Conservation (phyloP, 2,888 invertebrate species). For the Stegophylla sp. region DNA sequence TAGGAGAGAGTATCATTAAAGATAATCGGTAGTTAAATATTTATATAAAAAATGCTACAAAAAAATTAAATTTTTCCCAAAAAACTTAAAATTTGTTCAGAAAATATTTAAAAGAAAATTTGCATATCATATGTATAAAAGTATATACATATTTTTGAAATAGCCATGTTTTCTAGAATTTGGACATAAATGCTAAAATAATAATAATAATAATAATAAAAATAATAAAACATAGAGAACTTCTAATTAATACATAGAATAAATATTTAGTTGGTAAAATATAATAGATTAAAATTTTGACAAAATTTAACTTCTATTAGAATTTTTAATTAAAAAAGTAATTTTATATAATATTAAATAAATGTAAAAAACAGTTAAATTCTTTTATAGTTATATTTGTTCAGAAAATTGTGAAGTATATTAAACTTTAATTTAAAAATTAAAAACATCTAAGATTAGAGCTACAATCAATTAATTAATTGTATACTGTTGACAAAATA, state of each 20-base stretch:
- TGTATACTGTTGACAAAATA: constrained; percentile 2
- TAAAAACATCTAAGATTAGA: constrained; percentile 11
- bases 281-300: too few species aligned
- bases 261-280: too few species aligned
- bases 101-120: neutral
- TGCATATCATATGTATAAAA: neutral
- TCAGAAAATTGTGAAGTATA: neutral
- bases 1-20: neutral
- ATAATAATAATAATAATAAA: neutral
- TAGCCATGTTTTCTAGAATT: constrained; percentile 19
- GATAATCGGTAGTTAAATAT: neutral
- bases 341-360: neutral
- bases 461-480: neutral
- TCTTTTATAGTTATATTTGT: neutral
- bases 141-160: constrained; percentile 1
- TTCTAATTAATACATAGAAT: neutral
- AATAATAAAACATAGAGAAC: neutral
- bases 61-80: constrained; percentile 1
- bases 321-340: neutral
- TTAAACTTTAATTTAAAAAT: constrained; percentile 1
- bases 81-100: neutral
- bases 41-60: neutral
- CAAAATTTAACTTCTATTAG: neutral
- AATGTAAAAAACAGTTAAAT: neutral
- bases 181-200: neutral